Evolutionary conservation across 2,797 vertebrate species (phyloP).

Genomic region (Emys orbicularis): DNA sequence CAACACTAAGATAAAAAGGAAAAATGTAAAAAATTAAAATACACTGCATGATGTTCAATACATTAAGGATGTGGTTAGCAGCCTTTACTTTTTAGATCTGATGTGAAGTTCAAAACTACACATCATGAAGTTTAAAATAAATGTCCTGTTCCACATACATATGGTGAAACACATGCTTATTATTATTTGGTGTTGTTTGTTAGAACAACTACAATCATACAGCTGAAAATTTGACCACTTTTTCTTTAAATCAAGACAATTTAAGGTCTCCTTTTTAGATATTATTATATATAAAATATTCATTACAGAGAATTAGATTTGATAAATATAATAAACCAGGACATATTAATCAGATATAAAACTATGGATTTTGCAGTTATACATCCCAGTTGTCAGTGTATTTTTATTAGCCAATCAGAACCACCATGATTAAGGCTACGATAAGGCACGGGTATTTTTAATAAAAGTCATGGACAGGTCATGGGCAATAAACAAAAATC

Average conservation of each 20-base stretch:
- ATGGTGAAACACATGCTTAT: not conserved
- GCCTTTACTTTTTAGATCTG: not conserved
- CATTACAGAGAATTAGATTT: conserved; percentile 51
- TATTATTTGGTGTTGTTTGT: not conserved
- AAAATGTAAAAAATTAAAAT: conserved; percentile 5
- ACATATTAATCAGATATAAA: conserved; percentile 44
- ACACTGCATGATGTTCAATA: not conserved
- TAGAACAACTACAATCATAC: not conserved
- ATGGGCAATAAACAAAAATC: too few species aligned
- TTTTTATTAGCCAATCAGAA: not conserved
- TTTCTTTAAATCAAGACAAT: conserved; percentile 54
- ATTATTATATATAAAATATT: conserved; percentile 45
- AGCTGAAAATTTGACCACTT: not conserved
- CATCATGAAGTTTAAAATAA: not conserved
- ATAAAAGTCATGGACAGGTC: too few species aligned
- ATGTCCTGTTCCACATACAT: not conserved
- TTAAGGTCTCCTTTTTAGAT: not conserved
- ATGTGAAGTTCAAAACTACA: not conserved
- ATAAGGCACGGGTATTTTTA: too few species aligned
- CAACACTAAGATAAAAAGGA: not conserved
- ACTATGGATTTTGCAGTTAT: conserved; percentile 51
- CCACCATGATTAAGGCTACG: not conserved
- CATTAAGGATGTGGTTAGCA: not conserved
- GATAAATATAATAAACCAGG: conserved; percentile 38
- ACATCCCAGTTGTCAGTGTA: conserved; percentile 2